A percentile compares a stretch with the other conserved stretches of the same genome.
phyloP scores from a whole-genome alignment of 2,888 invertebrate genomes.

The Ornithoptera priamus region DNA sequence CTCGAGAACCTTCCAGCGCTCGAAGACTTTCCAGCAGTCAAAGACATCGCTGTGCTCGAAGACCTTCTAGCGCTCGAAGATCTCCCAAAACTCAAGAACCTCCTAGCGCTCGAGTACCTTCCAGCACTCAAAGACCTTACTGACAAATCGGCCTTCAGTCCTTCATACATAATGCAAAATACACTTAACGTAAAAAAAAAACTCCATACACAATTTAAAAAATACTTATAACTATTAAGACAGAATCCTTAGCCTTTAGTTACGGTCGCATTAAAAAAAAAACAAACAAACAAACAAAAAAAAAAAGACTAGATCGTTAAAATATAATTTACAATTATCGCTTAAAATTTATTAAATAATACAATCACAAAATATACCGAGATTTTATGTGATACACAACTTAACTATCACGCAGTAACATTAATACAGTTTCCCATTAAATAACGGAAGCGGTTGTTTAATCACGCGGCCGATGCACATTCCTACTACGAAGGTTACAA shows the following conservation, averaged over 20 bases:
- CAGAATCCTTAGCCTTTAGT: conserved; percentile 48
- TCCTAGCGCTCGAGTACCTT: too few species aligned
- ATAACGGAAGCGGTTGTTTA: neutral
- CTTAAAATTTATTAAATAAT: conserved; percentile 42
- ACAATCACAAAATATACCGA: conserved; percentile 39
- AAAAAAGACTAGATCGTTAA: conserved; percentile 76
- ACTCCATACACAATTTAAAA: conserved; percentile 37
- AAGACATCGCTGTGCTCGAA: too few species aligned
- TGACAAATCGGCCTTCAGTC: neutral
- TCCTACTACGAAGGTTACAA: neutral
- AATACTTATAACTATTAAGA: conserved; percentile 33
- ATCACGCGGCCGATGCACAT: neutral
- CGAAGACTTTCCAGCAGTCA: too few species aligned
- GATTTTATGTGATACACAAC: conserved; percentile 25
- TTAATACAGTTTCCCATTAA: neutral
- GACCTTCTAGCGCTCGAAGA: too few species aligned
- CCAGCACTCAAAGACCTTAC: too few species aligned
- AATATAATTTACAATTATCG: conserved; percentile 45
- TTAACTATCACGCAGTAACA: neutral
- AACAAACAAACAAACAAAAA: conserved; percentile 32
- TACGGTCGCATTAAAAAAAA: conserved; percentile 60
- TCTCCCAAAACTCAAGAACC: too few species aligned
- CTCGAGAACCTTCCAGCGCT: too few species aligned
- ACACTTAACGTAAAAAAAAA: conserved; percentile 36
- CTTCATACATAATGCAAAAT: conserved; percentile 3